A percentile compares a stretch with the other conserved stretches of the same genome.
phyloP scores from a whole-genome alignment of 1,140 invertebrate species.

The Chymomyza costata region DNA sequence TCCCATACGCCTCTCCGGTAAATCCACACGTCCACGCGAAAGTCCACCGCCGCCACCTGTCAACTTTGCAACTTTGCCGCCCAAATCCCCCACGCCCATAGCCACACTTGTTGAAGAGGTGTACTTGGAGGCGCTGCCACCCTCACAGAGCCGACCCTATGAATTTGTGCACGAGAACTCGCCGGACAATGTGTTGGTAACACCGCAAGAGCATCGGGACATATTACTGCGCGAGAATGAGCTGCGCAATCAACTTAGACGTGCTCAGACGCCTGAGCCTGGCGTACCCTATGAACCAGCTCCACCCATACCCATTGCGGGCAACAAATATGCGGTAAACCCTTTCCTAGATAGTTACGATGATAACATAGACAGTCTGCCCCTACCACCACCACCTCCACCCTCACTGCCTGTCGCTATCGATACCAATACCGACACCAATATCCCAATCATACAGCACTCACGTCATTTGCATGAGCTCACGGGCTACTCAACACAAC shows the following conservation, averaged over 20 bases:
- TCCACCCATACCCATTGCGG: slow-evolving; percentile 56
- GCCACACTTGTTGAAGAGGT: slow-evolving; percentile 35
- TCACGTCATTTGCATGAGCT: slow-evolving; percentile 59
- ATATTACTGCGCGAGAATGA: slow-evolving; percentile 70
- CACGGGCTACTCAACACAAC: slow-evolving; percentile 20
- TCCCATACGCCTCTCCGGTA: slow-evolving; percentile 35
- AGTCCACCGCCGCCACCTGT: slow-evolving; percentile 72
- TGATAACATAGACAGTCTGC: slow-evolving; percentile 67
- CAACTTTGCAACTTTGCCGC: slow-evolving; percentile 63
- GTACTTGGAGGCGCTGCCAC: slow-evolving; percentile 62
- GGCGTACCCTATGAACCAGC: slow-evolving; percentile 54
- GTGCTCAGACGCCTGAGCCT: slow-evolving; percentile 19
- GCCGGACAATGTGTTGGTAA: slow-evolving; percentile 65
- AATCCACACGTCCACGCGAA: slow-evolving; percentile 39
- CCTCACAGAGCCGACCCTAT: slow-evolving; percentile 47
- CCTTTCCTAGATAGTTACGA: slow-evolving; percentile 66
- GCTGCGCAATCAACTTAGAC: slow-evolving; percentile 60
- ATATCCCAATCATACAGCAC: slow-evolving; percentile 14
- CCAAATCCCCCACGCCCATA: slow-evolving; percentile 21
- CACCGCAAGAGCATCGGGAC: slow-evolving; percentile 67
- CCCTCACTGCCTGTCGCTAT: slow-evolving; percentile 25
- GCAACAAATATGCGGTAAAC: slow-evolving; percentile 61
- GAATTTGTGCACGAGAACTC: slow-evolving; percentile 73
- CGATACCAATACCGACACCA: slow-evolving; percentile 11
- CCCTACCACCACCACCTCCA: slow-evolving; percentile 56